Evolutionary conservation across 2,888 invertebrate species (phyloP).

Genomic region (Heteropelma amictum): DNA sequence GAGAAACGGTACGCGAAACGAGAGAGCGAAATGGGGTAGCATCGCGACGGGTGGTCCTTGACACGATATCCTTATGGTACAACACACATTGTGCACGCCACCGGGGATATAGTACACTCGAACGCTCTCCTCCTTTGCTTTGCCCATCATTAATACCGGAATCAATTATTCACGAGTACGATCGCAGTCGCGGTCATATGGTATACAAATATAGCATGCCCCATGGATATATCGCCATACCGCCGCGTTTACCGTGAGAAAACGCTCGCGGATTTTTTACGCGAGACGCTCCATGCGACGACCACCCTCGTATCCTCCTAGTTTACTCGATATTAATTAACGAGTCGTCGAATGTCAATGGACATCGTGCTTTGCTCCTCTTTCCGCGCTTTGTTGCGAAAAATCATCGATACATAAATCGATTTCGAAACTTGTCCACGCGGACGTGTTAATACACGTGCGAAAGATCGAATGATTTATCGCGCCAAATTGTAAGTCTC

Average conservation of each 20-base stretch:
- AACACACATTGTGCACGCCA: conserved; percentile 63
- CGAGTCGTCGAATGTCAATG: not conserved
- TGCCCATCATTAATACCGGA: conserved; percentile 68
- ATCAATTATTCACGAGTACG: conserved; percentile 72
- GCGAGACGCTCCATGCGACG: no score
- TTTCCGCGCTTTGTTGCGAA: not conserved
- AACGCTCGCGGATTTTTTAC: no score
- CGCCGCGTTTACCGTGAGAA: conserved; percentile 29
- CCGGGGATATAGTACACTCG: no score
- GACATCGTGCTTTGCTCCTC: not conserved
- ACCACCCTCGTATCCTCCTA: no score
- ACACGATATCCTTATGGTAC: conserved; percentile 70
- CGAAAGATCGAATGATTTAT: conserved; percentile 46
- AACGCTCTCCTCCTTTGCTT: conserved; percentile 29
- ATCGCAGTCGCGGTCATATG: conserved; percentile 14
- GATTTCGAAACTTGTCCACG: no score
- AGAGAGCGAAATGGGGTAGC: conserved; percentile 61
- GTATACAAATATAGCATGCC: not conserved
- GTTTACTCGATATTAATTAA: not conserved
- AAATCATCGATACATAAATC: not conserved
- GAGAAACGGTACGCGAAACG: conserved; percentile 3
- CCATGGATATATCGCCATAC: conserved; percentile 6
- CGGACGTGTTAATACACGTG: no score
- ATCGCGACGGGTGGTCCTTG: conserved; percentile 76
- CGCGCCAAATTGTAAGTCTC: conserved; percentile 38